phyloP scores from a whole-genome alignment of 2,888 invertebrate genomes.

The Xestia rhomboidea region DNA sequence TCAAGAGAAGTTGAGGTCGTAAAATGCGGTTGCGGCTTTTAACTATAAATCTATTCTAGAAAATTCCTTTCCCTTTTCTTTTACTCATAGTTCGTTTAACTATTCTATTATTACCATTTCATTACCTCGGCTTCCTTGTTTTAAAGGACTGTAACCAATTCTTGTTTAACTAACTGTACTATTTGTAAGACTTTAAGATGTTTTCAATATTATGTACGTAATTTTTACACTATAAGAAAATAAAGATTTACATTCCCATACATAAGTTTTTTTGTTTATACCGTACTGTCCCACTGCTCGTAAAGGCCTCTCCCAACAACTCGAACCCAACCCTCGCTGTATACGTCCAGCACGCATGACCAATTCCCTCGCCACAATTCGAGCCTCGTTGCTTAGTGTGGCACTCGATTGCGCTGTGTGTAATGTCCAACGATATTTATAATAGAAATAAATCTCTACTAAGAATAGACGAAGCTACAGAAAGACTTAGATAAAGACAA shows the following conservation, averaged over 20 bases:
- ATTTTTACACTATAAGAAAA: conserved; percentile 79
- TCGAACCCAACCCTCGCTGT: not conserved
- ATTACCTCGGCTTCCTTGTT: conserved; percentile 87
- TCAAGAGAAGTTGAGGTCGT: conserved; percentile 86
- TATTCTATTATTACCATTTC: conserved; percentile 75
- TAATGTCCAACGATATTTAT: too few relatives aligned
- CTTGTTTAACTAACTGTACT: conserved; percentile 71
- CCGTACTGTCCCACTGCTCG: not conserved
- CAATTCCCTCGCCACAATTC: too few relatives aligned
- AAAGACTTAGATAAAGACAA: too few relatives aligned
- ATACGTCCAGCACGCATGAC: too few relatives aligned
- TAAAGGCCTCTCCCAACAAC: not conserved
- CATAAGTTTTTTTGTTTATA: not conserved
- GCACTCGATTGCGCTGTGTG: too few relatives aligned
- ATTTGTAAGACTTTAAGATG: conserved; percentile 78
- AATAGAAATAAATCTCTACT: too few relatives aligned
- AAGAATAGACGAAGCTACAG: too few relatives aligned
- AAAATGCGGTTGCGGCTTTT: conserved; percentile 77
- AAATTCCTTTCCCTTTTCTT: conserved; percentile 47
- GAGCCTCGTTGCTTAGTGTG: too few relatives aligned
- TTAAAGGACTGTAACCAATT: conserved; percentile 75
- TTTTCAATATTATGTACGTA: conserved; percentile 80
- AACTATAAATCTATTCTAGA: conserved; percentile 40
- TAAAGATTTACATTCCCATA: conserved; percentile 73
- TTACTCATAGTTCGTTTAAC: conserved; percentile 48